phyloP scores from a whole-genome alignment of 2,113 vertebrate species.

The Pyrgilauda ruficollis region DNA sequence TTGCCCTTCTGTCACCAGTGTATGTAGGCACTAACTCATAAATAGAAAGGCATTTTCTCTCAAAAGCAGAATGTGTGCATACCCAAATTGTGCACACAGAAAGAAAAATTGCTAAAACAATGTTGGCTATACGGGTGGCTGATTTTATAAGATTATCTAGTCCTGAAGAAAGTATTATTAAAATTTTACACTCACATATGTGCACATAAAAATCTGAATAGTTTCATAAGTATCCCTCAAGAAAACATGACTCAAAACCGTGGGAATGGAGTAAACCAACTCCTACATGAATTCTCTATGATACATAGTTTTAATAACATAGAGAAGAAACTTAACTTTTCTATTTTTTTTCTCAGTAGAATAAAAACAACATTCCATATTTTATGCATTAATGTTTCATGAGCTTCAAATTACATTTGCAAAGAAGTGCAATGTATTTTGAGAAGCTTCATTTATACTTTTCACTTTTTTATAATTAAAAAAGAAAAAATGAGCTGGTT shows the following conservation, averaged over 20 bases:
- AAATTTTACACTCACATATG: neutral
- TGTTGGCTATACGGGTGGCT: neutral
- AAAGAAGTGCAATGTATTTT: conserved; percentile 35
- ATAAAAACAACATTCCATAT: conserved; percentile 28
- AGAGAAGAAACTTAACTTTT: conserved; percentile 26
- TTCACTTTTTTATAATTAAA: conserved; percentile 45
- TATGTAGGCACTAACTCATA: neutral
- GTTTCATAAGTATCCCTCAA: neutral
- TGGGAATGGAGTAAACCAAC: neutral
- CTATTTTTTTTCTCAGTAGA: conserved; percentile 1
- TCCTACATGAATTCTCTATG: neutral
- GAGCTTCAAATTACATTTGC: conserved; percentile 54
- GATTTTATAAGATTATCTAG: neutral
- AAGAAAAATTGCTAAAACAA: neutral
- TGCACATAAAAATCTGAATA: neutral
- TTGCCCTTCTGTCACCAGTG: neutral
- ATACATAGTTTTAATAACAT: conserved; percentile 45
- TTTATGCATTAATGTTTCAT: conserved; percentile 56
- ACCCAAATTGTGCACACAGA: neutral
- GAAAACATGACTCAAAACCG: neutral
- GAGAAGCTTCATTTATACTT: conserved; percentile 45
- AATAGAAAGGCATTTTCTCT: neutral
- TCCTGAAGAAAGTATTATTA: neutral
- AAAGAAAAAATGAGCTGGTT: neutral
- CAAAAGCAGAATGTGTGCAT: neutral